Base-by-base conservation (phyloP, 2,797 vertebrate species). In the Pipistrellus kuhlii region DNA sequence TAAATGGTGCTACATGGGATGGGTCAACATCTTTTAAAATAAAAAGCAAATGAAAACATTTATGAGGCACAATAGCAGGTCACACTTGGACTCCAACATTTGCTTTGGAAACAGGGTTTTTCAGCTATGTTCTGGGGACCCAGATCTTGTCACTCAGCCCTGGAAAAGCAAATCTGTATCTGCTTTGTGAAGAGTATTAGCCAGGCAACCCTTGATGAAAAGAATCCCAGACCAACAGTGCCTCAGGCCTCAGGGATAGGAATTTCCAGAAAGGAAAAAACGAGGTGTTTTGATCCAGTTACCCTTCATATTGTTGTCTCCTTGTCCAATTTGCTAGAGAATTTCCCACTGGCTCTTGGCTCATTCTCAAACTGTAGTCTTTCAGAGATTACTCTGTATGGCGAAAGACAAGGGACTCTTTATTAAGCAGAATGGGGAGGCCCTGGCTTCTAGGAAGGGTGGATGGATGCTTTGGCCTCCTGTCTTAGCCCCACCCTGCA, bases 301-400 rank as follows among this genome's bases (percentile, higher is more conserved):
- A 93, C 80, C 97, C 96, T 97, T 97, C 94, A 51, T 96, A 95
- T 97, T 97, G 93, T 97, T 96, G 96, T 97, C 96, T 97, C 95
- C 85, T 90, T 96, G 93, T 96, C 97, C 97, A 96, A 92, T 97
- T 97, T 97, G 96, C 97, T 95, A 94, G 96, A 98, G 96, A 98
- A 98, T 98, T 97, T 97, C 95, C 96, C 96, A 96, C 96, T 97
- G 96, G 93, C 96, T 97, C 90, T 97, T 98, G 97, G 97, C 97
- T 97, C 73, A 3, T 97, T 98, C 90, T 97, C 97, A 98, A 97
- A 97, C 91, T 94, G 96, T 96, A 98, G 96, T 95, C 97, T 98
- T 97, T 97, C 94, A 97, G 98, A 98, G 97, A 97, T 98, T 96
- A 96, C 94, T 97, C 89, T 97, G 96, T 93, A 88, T 94, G 94